These are phyloP conservation scores for Drosophila persimilis DNA, from an alignment of 1,140 invertebrate genomes.

Conservation along the genomic window DNA sequence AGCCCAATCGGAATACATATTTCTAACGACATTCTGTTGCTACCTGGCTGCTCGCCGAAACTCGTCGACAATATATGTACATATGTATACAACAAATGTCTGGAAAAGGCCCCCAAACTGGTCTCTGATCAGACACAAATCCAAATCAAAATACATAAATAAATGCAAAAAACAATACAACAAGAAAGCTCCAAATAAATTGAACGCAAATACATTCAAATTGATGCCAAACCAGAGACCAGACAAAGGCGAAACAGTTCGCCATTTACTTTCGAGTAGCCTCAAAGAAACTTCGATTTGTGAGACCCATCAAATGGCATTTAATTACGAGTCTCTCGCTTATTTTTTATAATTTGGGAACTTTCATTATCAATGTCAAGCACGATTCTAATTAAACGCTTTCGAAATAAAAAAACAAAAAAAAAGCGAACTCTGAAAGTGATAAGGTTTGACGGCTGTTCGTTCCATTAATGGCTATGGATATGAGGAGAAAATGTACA, in stretches of 20 bases:
- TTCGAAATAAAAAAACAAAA: constrained; percentile 22
- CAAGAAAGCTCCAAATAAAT: constrained; percentile 21
- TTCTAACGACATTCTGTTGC: constrained; percentile 21
- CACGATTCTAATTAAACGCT: constrained; percentile 56
- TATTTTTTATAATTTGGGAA: constrained; percentile 11
- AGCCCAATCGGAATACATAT: too few relatives aligned
- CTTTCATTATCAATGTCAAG: constrained; percentile 78
- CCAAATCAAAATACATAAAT: constrained; percentile 19
- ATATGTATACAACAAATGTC: constrained; percentile 19
- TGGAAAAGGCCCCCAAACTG: constrained; percentile 29
- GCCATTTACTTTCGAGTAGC: constrained; percentile 3
- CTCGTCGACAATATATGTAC: not conserved
- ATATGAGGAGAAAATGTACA: too few relatives aligned
- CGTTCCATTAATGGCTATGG: too few relatives aligned
- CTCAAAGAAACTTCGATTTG: constrained; percentile 24
- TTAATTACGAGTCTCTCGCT: constrained; percentile 20
- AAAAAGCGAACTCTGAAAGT: not conserved
- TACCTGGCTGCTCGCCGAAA: constrained; percentile 2
- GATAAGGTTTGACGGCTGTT: too few relatives aligned
- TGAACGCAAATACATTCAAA: constrained; percentile 27
- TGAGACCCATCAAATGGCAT: constrained; percentile 39
- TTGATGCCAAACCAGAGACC: constrained; percentile 2
- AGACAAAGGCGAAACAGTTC: constrained; percentile 17
- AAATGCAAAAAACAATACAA: constrained; percentile 10
- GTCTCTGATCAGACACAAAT: constrained; percentile 32